Base-by-base conservation (phyloP, 1,140 invertebrate genomes). In the Scaptodrosophila lebanonensis region DNA sequence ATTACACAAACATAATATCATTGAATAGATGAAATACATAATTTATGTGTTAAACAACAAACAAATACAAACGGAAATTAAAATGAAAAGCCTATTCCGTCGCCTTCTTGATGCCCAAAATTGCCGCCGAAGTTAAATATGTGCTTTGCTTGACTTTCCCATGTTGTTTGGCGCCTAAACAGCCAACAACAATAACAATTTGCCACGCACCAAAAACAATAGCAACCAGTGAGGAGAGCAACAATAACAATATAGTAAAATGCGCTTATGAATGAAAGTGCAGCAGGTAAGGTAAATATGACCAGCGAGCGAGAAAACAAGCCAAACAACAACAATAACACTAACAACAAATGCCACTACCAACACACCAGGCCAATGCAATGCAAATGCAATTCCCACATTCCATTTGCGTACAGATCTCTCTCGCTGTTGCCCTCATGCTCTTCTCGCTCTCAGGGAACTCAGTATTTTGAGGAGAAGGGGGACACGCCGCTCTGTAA, bases 201-300 rank as follows among this genome's bases (percentile, higher is more conserved):
- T n/a, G n/a, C n/a, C n/a, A n/a, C 32, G 35, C 35, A 38, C 6
- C 9, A 38, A 13, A 4, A 38, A 38, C 15, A 38, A 16, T 9
- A 13, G 12, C 3, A 9, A 33, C 5, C 32, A 33, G 9, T 25
- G 7, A 30, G 11, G 22, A 25, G 9, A 27, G 18, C 20, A 48
- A 44, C 17, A 39, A 50, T 2, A 42, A 35, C 11, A 49, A 36
- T 4, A 51, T 69, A 57, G 53, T 56, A 47, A 39, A 66, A 56
- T 82, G 61, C 58, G 70, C 69, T 75, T 82, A 82, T 82, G 75
- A 82, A 82, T 82, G 75, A 82, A 79, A 83, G 64, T 63, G 62
- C 75, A 61, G 22, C 20, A 39, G 32, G 12, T 15, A 48, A 45
- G 48, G 50, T 22, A 22, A 43, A 67, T 32, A 33, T 18, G 45